Evolutionary conservation across 2,113 vertebrate genomes (phyloP).

Genomic region (Zapus hudsonius): DNA sequence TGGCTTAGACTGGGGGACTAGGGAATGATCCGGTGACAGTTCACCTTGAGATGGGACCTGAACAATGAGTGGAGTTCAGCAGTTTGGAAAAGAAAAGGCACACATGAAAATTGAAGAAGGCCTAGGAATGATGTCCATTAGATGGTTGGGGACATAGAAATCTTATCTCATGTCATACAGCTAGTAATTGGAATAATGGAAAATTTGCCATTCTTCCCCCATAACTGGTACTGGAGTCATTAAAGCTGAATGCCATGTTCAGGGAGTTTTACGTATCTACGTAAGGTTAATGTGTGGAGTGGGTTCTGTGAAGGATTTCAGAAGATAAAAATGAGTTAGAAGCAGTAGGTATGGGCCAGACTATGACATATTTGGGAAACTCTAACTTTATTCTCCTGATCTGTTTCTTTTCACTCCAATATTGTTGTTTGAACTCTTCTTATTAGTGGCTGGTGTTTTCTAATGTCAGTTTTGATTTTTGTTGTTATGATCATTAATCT

Average conservation of each 20-base stretch:
- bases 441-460: not conserved
- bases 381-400: not conserved
- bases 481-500: conserved; percentile 12
- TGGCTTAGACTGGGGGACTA: not conserved
- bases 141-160: not conserved
- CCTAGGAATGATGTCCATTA: not conserved
- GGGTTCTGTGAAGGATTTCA: not conserved
- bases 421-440: not conserved
- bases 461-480: not conserved
- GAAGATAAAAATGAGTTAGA: not conserved
- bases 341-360: not conserved
- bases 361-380: not conserved
- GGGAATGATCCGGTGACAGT: not conserved
- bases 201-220: not conserved
- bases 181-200: conserved; percentile 3
- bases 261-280: not conserved
- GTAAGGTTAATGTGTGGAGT: conserved; percentile 26
- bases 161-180: not conserved
- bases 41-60: not conserved
- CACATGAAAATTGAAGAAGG: not conserved
- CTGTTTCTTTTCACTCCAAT: not conserved
- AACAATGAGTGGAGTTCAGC: not conserved
- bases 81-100: conserved; percentile 3
- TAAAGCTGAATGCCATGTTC: not conserved
- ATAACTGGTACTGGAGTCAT: not conserved